phyloP scores from a whole-genome alignment of 2,888 invertebrate species.

The Drosophila robusta region DNA sequence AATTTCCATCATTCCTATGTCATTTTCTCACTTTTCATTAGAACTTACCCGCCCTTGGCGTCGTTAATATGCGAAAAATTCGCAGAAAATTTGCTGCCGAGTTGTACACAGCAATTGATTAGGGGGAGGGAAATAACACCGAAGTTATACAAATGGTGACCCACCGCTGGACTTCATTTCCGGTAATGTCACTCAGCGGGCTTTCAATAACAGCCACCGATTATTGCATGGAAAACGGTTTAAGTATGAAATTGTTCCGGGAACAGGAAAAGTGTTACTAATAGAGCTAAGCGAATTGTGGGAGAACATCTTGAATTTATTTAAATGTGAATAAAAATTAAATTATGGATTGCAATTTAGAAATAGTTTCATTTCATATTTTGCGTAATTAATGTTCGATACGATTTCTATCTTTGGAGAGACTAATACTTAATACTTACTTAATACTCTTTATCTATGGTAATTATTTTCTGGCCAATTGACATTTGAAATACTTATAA shows the following conservation, averaged over 20 bases:
- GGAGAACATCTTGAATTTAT: no score
- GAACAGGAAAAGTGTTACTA: background rate
- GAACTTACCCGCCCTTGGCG: background rate
- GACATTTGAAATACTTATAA: background rate
- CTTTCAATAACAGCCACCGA: constrained; percentile 11
- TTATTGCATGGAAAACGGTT: background rate
- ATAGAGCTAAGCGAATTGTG: no score
- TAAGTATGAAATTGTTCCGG: background rate
- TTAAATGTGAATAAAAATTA: background rate
- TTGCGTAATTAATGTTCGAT: no score
- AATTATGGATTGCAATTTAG: no score
- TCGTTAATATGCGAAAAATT: constrained; percentile 18
- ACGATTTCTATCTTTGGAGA: no score
- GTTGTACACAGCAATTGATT: constrained; percentile 4
- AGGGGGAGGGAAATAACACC: background rate
- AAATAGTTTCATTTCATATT: no score
- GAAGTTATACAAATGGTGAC: constrained; percentile 17
- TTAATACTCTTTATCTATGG: constrained; percentile 19
- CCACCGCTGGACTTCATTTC: constrained; percentile 1
- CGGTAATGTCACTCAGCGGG: background rate
- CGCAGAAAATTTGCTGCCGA: constrained; percentile 2
- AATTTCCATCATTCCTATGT: background rate
- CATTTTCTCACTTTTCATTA: background rate
- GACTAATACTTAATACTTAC: no score
- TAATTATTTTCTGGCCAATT: constrained; percentile 12